Conservation (phyloP, 1,140 invertebrate genomes). For the Drosophila ananassae region DNA sequence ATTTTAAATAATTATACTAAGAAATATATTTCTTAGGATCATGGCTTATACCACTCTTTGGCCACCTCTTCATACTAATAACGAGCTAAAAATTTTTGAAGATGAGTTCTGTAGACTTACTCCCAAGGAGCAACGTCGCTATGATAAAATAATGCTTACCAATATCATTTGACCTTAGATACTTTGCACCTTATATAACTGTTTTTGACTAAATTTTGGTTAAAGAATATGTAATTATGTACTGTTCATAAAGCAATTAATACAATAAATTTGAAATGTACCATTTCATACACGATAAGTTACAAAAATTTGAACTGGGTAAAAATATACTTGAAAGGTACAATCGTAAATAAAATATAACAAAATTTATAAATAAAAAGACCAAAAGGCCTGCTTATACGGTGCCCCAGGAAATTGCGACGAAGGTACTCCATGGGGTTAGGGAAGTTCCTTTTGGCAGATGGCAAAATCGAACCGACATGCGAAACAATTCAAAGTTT, state of each 20-base stretch:
- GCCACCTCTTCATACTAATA: conserved; percentile 44
- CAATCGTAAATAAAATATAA: not conserved
- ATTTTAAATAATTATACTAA: no score
- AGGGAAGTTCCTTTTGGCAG: conserved; percentile 45
- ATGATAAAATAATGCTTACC: conserved; percentile 38
- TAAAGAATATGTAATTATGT: not conserved
- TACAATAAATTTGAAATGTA: no score
- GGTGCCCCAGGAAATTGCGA: conserved; percentile 1
- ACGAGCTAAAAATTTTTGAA: conserved; percentile 29
- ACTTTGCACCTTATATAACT: not conserved
- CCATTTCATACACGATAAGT: not conserved
- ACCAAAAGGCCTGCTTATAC: conserved; percentile 5
- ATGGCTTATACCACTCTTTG: conserved; percentile 48
- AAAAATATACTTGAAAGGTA: not conserved
- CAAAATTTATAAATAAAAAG: not conserved
- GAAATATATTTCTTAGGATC: not conserved
- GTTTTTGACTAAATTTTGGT: conserved; percentile 1
- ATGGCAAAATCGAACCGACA: conserved; percentile 79
- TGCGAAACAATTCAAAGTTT: conserved; percentile 83
- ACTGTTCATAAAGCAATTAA: not conserved
- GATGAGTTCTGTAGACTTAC: conserved; percentile 31
- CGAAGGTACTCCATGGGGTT: not conserved
- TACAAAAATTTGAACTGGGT: not conserved
- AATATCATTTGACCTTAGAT: conserved; percentile 25
- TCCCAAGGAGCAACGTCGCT: conserved; percentile 17